Evolutionary conservation across 2,888 invertebrate species (phyloP).

Genomic region (Coronaproctus castanopsis): DNA sequence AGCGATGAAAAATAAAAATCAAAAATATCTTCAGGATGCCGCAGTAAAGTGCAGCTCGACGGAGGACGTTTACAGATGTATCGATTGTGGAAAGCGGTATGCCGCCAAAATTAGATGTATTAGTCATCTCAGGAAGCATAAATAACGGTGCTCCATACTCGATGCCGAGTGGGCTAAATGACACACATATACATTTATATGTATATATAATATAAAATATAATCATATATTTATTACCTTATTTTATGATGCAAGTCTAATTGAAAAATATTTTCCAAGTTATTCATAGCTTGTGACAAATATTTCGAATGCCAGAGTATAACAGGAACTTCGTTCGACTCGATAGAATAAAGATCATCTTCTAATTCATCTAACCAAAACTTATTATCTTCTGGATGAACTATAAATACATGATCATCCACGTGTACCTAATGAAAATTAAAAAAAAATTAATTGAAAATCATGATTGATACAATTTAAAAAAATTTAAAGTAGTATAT

Average conservation of each 20-base stretch:
- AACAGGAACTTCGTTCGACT: background rate
- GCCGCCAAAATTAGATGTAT: too few species aligned
- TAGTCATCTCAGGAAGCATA: too few species aligned
- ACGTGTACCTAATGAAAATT: background rate
- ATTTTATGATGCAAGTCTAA: background rate
- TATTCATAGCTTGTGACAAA: background rate
- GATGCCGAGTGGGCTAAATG: too few species aligned
- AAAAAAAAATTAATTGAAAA: background rate
- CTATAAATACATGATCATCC: background rate
- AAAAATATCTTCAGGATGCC: too few species aligned
- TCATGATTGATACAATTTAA: background rate
- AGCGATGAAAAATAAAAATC: too few species aligned
- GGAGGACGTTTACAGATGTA: too few species aligned
- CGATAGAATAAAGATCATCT: slow-evolving; percentile 4
- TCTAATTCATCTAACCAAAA: slow-evolving; percentile 9
- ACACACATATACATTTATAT: too few species aligned
- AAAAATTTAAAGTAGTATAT: background rate
- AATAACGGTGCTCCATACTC: too few species aligned
- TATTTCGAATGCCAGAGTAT: slow-evolving; percentile 7
- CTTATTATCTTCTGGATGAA: background rate
- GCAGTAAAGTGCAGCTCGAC: too few species aligned
- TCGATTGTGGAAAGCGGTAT: too few species aligned
- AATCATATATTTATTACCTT: too few species aligned
- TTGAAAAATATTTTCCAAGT: background rate
- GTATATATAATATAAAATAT: too few species aligned